phyloP scores from a whole-genome alignment of 2,797 vertebrate species.

The Hydrophis major region DNA sequence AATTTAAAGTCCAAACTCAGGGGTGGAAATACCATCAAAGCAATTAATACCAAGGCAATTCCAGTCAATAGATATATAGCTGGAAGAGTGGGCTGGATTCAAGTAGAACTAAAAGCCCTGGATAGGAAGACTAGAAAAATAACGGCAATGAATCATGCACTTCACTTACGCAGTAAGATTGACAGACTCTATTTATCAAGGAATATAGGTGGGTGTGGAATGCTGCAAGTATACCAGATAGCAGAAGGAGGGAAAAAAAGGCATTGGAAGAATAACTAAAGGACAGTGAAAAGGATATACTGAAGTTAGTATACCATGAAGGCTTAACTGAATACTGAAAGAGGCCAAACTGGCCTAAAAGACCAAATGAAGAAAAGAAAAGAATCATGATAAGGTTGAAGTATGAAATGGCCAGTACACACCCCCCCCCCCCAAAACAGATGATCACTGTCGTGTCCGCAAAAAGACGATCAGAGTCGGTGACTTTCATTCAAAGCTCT shows the following conservation, averaged over 20 bases:
- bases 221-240: background rate
- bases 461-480: too few relatives aligned
- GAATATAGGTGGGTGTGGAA: background rate
- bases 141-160: background rate
- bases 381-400: background rate
- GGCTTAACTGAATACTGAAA: background rate
- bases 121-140: background rate
- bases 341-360: background rate
- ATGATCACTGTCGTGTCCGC: too few relatives aligned
- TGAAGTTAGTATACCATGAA: background rate
- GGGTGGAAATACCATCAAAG: background rate
- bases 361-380: background rate
- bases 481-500: too few relatives aligned
- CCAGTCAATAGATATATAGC: background rate
- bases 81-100: background rate
- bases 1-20: background rate
- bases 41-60: background rate
- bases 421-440: background rate
- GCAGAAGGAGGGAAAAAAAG: background rate
- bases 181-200: background rate
- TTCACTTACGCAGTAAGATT: background rate
- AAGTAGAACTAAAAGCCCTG: background rate
- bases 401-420: background rate
- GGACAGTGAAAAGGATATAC: background rate
- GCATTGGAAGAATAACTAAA: background rate